These are phyloP conservation scores for Autographa gamma DNA, from an alignment of 2,888 invertebrate genomes.

Conservation along the genomic window DNA sequence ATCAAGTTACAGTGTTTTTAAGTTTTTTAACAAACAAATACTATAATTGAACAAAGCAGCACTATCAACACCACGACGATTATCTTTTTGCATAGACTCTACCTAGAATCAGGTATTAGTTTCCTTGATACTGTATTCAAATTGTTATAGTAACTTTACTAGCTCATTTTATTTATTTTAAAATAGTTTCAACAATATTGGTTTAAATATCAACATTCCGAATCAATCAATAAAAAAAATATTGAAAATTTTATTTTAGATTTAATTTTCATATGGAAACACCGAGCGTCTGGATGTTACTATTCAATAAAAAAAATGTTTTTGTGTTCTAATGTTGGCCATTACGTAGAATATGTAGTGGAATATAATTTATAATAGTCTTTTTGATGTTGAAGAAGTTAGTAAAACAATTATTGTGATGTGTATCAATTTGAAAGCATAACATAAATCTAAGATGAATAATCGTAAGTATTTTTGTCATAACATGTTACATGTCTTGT, in stretches of 20 bases:
- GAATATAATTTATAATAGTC: conserved; percentile 8
- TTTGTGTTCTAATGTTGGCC: conserved; percentile 10
- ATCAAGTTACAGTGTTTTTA: too few relatives aligned
- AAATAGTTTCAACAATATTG: too few relatives aligned
- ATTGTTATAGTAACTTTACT: too few relatives aligned
- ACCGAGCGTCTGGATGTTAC: conserved; percentile 1
- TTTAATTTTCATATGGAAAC: not conserved
- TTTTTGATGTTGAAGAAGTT: conserved; percentile 30
- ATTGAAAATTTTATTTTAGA: not conserved
- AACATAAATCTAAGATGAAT: conserved; percentile 58
- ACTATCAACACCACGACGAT: too few relatives aligned
- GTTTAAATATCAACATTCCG: too few relatives aligned
- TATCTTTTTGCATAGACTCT: too few relatives aligned
- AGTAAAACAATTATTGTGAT: conserved; percentile 33
- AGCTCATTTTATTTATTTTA: too few relatives aligned
- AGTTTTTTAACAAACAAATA: too few relatives aligned
- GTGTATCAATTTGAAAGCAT: conserved; percentile 9
- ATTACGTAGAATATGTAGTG: conserved; percentile 7
- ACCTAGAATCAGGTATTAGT: too few relatives aligned
- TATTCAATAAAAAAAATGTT: not conserved
- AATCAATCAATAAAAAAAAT: not conserved
- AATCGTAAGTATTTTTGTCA: conserved; percentile 61
- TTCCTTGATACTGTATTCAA: too few relatives aligned
- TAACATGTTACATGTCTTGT: not conserved
- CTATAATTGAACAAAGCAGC: too few relatives aligned